Base-by-base conservation (phyloP, 1,140 invertebrate species). In the Drosophila watanabei region DNA sequence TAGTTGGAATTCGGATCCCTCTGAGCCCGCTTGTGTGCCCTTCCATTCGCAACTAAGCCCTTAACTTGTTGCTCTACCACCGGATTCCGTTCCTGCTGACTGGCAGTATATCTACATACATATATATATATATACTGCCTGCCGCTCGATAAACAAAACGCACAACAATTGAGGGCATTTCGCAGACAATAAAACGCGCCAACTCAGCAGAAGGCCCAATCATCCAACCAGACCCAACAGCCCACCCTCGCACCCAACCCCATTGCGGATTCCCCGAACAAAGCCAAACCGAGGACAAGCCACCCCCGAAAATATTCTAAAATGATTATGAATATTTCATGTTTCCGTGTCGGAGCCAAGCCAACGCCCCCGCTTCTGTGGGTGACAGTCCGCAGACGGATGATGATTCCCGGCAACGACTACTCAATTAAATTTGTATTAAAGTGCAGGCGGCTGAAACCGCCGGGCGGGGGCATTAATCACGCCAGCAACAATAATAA, bases 401-500 rank as follows among this genome's bases (percentile, higher is more conserved):
- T 83, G 82, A 81, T 83, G 84, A 79, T 72, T 68, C 48, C 75
- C 54, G 46, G 80, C 75, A 72, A 63, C 79, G 73, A 85, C 75
- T 80, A 91, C 84, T 91, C 88, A 91, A 91, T 91, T 91, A 88
- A 85, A 85, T 85, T 88, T 89, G 48, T 71, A 71, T 91, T 77
- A 78, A 79, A 75, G 51, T 46, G 61, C 75, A 43, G 48, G 61
- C 16, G 13, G 51, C 16, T 13, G 51, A 37, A 37, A 24, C 20
- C 54, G 14, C 20, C 20, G 68, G 46, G 37, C 32, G 68, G 56
- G 52, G 71, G 56, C 69, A 61, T 73, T 73, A 73, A 73, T 73
- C 71, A 73, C 56, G 30, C 45, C 69, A 73, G 24, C 71, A 52
- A 61, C 69, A 75, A 73, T 73, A 73, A 75, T 61, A 75, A 75